These are phyloP conservation scores for Hippasteria phrygiana DNA, from an alignment of 53 echinoderm and acorn worm genomes.

Conservation along the genomic window DNA sequence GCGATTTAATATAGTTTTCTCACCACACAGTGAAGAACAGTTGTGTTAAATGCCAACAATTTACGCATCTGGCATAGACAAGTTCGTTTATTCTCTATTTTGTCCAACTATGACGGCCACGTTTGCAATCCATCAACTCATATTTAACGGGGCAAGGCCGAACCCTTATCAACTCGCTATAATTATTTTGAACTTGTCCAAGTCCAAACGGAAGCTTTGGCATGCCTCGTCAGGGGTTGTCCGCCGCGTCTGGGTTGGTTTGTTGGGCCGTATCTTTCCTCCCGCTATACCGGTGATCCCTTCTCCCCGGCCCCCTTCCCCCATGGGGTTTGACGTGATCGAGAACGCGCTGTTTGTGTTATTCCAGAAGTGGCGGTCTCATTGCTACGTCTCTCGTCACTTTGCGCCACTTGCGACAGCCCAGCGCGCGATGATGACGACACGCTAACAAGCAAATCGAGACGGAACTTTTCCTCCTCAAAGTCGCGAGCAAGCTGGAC, in stretches of 20 bases:
- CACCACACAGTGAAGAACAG: neutral
- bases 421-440: constrained; percentile 24
- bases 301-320: no score
- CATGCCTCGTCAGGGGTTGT: neutral
- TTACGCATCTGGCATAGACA: neutral
- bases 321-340: constrained; percentile 22
- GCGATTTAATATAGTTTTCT: neutral
- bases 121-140: neutral
- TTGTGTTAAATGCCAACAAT: constrained; percentile 5
- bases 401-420: constrained; percentile 54
- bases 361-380: constrained; percentile 59
- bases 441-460: constrained; percentile 29
- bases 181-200: neutral
- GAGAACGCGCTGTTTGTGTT: constrained; percentile 22
- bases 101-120: neutral
- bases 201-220: neutral
- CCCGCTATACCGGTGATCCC: neutral
- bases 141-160: neutral
- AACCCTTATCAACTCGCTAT: neutral
- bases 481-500: constrained; percentile 1
- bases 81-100: neutral
- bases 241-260: no score
- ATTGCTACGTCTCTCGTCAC: constrained; percentile 57
- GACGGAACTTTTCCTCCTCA: constrained; percentile 1
- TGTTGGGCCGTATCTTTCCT: neutral